Conservation (phyloP, 2,113 vertebrate genomes). For the Corynorhinus townsendii region DNA sequence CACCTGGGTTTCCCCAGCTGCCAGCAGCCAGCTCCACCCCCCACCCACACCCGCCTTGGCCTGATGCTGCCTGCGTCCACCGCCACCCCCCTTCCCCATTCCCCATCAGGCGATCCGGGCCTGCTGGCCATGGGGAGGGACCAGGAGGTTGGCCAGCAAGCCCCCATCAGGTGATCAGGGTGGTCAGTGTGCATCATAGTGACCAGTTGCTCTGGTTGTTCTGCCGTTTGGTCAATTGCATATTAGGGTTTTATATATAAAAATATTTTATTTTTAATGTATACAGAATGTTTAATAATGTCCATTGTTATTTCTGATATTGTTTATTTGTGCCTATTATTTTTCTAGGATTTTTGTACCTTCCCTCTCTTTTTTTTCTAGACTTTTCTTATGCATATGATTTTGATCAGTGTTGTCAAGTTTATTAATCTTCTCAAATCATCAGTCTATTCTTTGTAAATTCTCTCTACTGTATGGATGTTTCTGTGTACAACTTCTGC, state of each 20-base stretch:
- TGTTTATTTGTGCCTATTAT: neutral
- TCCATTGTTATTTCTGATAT: neutral
- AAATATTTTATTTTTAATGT: neutral
- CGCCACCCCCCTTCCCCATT: no score
- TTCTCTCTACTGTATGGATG: neutral
- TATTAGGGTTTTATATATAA: neutral
- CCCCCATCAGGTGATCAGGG: no score
- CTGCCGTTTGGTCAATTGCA: no score
- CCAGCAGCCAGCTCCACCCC: no score
- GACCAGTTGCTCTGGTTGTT: no score
- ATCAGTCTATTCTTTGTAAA: neutral
- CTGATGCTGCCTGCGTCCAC: rapidly evolving
- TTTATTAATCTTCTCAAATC: neutral
- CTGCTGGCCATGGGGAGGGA: no score
- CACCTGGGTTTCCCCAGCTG: no score
- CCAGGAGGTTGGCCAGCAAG: no score
- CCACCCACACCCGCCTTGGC: no score
- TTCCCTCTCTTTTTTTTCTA: neutral
- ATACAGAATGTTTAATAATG: neutral
- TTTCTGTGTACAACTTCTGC: neutral
- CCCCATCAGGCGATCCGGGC: no score
- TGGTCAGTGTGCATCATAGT: no score
- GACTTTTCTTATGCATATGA: neutral
- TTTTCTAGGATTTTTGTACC: neutral
- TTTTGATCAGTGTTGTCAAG: neutral